These are phyloP conservation scores for Tupaia chinensis DNA, from an alignment of 2,113 vertebrate species.

Conservation along the genomic window DNA sequence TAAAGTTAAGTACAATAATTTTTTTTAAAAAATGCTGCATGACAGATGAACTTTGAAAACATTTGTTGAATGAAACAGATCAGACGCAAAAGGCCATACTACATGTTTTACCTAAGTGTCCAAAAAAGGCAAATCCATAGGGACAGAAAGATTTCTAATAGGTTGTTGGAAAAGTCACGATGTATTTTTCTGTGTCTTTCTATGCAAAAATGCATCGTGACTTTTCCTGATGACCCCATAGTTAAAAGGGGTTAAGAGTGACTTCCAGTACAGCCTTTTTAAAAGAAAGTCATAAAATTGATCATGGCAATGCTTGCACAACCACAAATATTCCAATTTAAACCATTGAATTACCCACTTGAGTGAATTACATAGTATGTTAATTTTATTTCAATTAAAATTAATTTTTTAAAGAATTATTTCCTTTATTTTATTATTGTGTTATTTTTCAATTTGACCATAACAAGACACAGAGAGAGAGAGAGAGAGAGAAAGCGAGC, in stretches of 20 bases:
- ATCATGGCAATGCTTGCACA: neutral
- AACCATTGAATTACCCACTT: neutral
- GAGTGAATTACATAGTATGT: neutral
- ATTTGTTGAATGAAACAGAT: neutral
- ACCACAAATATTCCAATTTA: neutral
- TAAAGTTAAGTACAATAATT: too few relatives aligned
- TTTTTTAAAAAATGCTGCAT: neutral
- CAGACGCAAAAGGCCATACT: neutral
- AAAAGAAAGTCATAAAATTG: slow-evolving; percentile 23
- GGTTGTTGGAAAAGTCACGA: too few relatives aligned
- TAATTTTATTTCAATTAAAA: slow-evolving; percentile 24
- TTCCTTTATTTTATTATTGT: too few relatives aligned
- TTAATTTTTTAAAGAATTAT: too few relatives aligned
- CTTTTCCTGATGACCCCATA: too few relatives aligned
- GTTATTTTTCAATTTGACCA: too few relatives aligned
- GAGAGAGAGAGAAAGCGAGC: too few relatives aligned
- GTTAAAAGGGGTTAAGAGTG: neutral
- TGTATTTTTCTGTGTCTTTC: too few relatives aligned
- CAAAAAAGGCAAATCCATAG: neutral
- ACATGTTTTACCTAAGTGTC: neutral
- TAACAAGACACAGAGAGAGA: too few relatives aligned
- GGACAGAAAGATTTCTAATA: neutral
- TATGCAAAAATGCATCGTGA: too few relatives aligned
- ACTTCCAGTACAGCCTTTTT: neutral
- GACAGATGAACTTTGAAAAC: neutral